A percentile compares a stretch with the other conserved stretches of the same genome.
Evolutionary conservation across 2,113 vertebrate species (phyloP).

Genomic region (Chauna torquata): DNA sequence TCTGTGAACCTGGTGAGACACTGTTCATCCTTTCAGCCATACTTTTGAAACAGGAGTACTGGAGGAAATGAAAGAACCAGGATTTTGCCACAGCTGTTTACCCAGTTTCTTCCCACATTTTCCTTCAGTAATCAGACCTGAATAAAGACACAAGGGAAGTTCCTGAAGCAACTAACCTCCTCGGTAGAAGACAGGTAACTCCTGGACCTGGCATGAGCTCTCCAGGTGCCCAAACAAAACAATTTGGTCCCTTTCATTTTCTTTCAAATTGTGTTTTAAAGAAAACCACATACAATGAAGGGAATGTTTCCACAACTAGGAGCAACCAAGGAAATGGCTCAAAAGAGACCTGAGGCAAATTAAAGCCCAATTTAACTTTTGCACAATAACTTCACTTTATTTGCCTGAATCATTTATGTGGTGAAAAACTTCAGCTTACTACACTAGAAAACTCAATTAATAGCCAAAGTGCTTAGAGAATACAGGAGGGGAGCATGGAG

Average conservation of each 20-base stretch:
- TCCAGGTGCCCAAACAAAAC: neutral
- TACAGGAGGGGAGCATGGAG: neutral
- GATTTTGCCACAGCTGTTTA: neutral
- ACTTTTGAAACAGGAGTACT: neutral
- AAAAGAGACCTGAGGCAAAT: conserved; percentile 71
- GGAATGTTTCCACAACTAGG: conserved; percentile 48
- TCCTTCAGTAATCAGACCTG: neutral
- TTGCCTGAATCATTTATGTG: conserved; percentile 75
- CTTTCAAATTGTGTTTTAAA: conserved; percentile 27
- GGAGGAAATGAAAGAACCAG: neutral
- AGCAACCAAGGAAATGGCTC: conserved; percentile 39
- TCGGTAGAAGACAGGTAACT: neutral
- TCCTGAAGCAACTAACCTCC: neutral
- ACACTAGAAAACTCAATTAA: conserved; percentile 65
- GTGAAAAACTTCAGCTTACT: conserved; percentile 68
- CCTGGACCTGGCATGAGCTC: neutral
- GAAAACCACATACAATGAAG: neutral
- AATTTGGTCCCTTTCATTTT: neutral
- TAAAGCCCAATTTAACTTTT: conserved; percentile 78
- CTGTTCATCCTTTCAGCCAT: neutral
- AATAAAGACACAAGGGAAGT: neutral
- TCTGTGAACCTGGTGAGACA: neutral
- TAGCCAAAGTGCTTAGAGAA: conserved; percentile 57
- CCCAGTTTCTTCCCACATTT: neutral
- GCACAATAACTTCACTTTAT: conserved; percentile 76